These are phyloP conservation scores for Catharus minimus DNA, from an alignment of 2,113 vertebrate species.

Conservation along the genomic window DNA sequence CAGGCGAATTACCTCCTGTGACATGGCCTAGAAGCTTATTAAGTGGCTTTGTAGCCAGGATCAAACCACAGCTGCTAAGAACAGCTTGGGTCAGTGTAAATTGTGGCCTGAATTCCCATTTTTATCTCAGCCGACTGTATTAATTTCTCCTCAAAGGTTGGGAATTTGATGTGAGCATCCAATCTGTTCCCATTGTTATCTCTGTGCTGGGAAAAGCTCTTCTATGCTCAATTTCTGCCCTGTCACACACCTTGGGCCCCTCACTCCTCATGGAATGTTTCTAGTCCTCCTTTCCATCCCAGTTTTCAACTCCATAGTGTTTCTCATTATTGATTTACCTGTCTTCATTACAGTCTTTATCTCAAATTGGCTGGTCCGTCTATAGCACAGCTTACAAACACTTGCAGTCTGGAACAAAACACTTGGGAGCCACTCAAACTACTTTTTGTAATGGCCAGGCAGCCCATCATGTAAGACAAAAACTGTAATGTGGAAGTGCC, in stretches of 20 bases:
- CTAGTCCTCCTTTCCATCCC: not conserved
- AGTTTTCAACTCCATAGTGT: not conserved
- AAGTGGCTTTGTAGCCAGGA: slow-evolving; percentile 36
- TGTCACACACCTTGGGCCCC: not conserved
- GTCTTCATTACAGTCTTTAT: not conserved
- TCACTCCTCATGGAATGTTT: not conserved
- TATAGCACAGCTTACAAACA: not conserved
- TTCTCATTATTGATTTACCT: not conserved
- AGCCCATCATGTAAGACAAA: not conserved
- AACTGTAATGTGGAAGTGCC: not conserved
- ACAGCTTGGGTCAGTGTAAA: slow-evolving; percentile 1
- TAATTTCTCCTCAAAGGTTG: not conserved
- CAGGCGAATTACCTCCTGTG: not conserved
- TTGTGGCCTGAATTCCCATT: not conserved
- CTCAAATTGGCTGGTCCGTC: not conserved
- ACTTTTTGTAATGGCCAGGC: not conserved
- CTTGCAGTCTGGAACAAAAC: not conserved
- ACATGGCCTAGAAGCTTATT: not conserved
- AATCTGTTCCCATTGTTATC: not conserved
- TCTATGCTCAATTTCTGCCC: fast-evolving
- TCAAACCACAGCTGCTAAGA: slow-evolving; percentile 11
- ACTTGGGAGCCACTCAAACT: not conserved
- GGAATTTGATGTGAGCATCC: not conserved
- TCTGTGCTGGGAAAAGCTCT: not conserved
- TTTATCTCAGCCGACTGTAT: not conserved